These are phyloP conservation scores for Lanistes nyassanus DNA, from an alignment of 1,140 invertebrate genomes.

Conservation along the genomic window DNA sequence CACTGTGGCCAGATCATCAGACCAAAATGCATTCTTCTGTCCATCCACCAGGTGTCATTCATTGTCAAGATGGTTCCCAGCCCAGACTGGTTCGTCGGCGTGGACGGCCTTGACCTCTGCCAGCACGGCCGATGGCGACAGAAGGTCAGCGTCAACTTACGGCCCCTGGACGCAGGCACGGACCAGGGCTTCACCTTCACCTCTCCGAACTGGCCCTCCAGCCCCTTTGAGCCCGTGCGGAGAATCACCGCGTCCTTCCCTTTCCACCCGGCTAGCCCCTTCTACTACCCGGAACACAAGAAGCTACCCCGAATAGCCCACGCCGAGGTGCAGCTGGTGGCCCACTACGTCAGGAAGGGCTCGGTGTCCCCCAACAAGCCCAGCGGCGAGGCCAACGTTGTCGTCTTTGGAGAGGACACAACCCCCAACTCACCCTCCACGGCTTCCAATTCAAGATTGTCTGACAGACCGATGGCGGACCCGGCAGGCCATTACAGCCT, in stretches of 20 bases:
- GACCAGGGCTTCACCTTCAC: constrained; percentile 57
- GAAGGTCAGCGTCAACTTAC: constrained; percentile 38
- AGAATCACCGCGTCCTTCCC: constrained; percentile 43
- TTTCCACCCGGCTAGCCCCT: constrained; percentile 52
- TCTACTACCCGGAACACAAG: constrained; percentile 48
- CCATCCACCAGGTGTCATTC: constrained; percentile 54
- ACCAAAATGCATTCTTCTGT: too few species aligned
- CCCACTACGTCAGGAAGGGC: constrained; percentile 12
- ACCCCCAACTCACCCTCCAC: not conserved
- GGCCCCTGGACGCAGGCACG: constrained; percentile 53
- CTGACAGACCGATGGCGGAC: not conserved
- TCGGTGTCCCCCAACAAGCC: not conserved
- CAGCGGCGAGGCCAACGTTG: not conserved
- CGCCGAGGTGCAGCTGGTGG: constrained; percentile 14
- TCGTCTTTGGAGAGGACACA: not conserved
- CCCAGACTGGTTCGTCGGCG: constrained; percentile 60
- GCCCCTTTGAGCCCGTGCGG: constrained; percentile 43
- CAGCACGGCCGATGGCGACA: constrained; percentile 46
- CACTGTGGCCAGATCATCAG: too few species aligned
- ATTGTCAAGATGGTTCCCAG: constrained; percentile 56
- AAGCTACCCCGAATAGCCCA: constrained; percentile 26
- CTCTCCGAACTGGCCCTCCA: constrained; percentile 52
- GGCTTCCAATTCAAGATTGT: not conserved
- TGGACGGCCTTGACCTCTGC: constrained; percentile 49
- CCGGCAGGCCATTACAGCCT: not conserved